Percentiles rank a stretch among this genome's conserved stretches.
phyloP scores from a whole-genome alignment of 2,888 invertebrate genomes.

The Phengaris arion region DNA sequence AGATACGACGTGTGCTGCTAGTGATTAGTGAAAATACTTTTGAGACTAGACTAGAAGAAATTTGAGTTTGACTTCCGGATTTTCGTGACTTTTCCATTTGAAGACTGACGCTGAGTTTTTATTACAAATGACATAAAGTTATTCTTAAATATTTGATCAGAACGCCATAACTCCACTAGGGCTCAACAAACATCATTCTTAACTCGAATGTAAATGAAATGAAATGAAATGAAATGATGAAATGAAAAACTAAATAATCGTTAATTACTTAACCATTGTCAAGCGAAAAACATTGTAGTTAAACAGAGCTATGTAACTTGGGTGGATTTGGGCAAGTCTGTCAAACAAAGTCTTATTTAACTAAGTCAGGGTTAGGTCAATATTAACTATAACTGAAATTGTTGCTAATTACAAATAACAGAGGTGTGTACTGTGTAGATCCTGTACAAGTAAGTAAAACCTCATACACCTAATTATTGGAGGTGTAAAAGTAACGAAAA shows the following conservation, averaged over 20 bases:
- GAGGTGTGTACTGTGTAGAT: background rate
- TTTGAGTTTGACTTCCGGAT: too few species aligned
- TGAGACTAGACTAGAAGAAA: too few species aligned
- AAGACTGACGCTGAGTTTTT: background rate
- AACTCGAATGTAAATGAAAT: background rate
- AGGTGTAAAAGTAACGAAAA: too few species aligned
- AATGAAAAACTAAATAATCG: background rate
- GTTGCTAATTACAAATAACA: constrained; percentile 9
- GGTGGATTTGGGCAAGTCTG: background rate
- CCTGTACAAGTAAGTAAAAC: background rate
- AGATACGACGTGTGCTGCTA: too few species aligned
- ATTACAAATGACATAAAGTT: too few species aligned
- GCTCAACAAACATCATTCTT: background rate
- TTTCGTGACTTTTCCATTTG: too few species aligned
- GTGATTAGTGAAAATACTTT: too few species aligned
- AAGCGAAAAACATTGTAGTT: background rate
- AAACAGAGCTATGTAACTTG: background rate
- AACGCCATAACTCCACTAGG: background rate
- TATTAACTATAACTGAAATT: constrained; percentile 13
- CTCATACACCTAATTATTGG: too few species aligned
- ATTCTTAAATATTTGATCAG: too few species aligned
- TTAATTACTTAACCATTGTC: background rate
- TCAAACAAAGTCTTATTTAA: constrained; percentile 11
- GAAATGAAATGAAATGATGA: too few species aligned
- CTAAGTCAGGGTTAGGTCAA: constrained; percentile 16